Percentiles rank a stretch among this genome's conserved stretches.
Conservation (phyloP, 2,797 vertebrate genomes). For the Valencia hispanica region DNA sequence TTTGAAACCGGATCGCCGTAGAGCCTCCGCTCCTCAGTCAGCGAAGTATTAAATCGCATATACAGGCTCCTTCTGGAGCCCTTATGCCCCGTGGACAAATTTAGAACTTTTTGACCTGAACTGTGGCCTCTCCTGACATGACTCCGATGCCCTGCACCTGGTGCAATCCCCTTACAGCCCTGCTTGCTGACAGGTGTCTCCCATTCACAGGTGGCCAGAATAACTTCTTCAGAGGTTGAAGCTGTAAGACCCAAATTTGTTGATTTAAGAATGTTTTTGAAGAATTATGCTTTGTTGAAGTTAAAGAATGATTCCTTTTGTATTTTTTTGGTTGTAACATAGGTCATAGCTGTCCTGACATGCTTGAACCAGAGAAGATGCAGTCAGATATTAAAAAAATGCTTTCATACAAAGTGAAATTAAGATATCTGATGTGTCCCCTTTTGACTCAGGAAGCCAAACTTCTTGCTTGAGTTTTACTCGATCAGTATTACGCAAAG, state of each 20-base stretch:
- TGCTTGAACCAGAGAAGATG: no score
- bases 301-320: background rate
- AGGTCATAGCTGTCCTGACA: no score
- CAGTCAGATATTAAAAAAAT: no score
- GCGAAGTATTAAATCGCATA: constrained; percentile 30
- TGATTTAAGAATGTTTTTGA: background rate
- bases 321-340: no score
- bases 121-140: constrained; percentile 18
- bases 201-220: background rate
- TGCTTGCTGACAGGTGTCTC: constrained; percentile 17
- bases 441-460: background rate
- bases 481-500: background rate
- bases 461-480: background rate
- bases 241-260: constrained; percentile 13
- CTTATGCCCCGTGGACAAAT: constrained; percentile 17
- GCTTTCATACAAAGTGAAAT: background rate
- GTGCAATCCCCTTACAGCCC: background rate
- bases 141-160: constrained; percentile 2
- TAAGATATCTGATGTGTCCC: no score
- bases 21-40: constrained; percentile 20
- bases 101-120: constrained; percentile 25
- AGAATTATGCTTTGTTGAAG: background rate
- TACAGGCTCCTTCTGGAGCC: constrained; percentile 13
- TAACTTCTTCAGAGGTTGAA: background rate
- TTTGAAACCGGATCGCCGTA: constrained; percentile 24